Conservation (phyloP, 2,113 vertebrate species). For the Lichenostomus cassidix region DNA sequence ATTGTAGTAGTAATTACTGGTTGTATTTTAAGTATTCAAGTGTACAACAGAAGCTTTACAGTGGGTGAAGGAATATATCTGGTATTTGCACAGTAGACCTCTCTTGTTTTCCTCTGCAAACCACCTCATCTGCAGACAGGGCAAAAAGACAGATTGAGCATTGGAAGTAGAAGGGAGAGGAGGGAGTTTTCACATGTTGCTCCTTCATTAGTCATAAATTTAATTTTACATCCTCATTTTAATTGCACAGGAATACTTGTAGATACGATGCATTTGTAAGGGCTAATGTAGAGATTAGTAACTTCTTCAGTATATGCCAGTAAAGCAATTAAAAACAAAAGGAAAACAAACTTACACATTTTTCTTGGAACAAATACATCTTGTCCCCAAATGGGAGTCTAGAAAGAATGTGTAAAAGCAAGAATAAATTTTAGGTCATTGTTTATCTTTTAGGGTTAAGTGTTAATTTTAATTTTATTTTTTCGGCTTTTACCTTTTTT, state of each 20-base stretch:
- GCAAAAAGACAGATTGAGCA: background rate
- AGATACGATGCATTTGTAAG: background rate
- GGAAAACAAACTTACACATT: background rate
- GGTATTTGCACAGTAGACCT: background rate
- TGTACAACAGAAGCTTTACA: background rate
- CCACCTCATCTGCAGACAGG: background rate
- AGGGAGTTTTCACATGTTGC: background rate
- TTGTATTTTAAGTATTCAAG: background rate
- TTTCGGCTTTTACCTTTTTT: background rate
- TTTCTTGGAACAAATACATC: background rate
- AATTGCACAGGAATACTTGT: background rate
- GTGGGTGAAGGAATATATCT: background rate
- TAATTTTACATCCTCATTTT: background rate
- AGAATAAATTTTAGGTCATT: background rate
- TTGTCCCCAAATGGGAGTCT: background rate
- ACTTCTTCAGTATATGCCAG: background rate
- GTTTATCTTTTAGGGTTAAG: background rate
- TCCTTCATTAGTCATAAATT: background rate
- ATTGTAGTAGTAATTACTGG: background rate
- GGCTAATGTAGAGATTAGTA: background rate
- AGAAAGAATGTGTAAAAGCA: background rate
- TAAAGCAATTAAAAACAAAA: background rate
- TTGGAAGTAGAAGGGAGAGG: background rate
- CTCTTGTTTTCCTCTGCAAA: background rate
- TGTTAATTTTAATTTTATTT: background rate